These are phyloP conservation scores for Sitophilus oryzae DNA, from an alignment of 1,140 invertebrate species.

Conservation along the genomic window DNA sequence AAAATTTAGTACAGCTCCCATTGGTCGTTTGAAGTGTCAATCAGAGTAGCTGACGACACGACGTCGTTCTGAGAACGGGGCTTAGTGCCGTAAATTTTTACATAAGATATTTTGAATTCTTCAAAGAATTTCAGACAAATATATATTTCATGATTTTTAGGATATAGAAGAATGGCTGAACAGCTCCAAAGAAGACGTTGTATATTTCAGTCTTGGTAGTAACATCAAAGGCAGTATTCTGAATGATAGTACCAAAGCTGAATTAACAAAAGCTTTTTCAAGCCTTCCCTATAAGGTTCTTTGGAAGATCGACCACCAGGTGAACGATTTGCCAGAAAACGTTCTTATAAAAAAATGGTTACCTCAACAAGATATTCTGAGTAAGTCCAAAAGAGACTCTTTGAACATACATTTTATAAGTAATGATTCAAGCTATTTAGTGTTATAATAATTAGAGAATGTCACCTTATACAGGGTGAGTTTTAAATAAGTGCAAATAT, in stretches of 20 bases:
- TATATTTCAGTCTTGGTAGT: slow-evolving; percentile 54
- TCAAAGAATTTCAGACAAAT: not conserved
- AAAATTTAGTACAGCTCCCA: no score
- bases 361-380: slow-evolving; percentile 47
- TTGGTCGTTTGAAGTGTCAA: no score
- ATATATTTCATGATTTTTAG: slow-evolving; percentile 33
- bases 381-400: slow-evolving; percentile 27
- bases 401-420: no score
- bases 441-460: no score
- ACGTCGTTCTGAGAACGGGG: no score
- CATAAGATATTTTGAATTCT: not conserved
- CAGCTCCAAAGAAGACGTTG: slow-evolving; percentile 48
- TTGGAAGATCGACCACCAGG: slow-evolving; percentile 53
- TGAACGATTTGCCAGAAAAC: slow-evolving; percentile 46
- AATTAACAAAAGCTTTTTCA: slow-evolving; percentile 48
- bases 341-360: slow-evolving; percentile 55
- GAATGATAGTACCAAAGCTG: slow-evolving; percentile 44
- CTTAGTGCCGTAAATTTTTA: no score
- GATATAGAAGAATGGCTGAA: slow-evolving; percentile 46
- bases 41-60: no score
- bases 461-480: no score
- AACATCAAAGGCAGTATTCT: slow-evolving; percentile 53
- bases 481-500: no score
- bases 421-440: no score
- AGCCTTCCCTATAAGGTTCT: slow-evolving; percentile 50